Conservation (phyloP, 2,113 vertebrate genomes). For the Microtus pennsylvanicus region DNA sequence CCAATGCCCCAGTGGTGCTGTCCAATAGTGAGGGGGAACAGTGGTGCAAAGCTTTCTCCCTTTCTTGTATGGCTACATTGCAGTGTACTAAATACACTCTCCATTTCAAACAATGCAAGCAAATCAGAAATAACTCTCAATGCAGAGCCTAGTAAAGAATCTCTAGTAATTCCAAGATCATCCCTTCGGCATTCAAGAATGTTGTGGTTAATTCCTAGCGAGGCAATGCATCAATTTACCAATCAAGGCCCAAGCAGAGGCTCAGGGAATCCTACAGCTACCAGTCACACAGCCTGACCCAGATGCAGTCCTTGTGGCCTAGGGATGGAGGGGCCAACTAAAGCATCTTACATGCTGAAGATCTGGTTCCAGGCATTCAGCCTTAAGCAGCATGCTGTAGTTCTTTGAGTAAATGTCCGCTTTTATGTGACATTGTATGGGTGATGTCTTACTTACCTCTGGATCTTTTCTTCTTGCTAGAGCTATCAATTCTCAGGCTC, state of each 20-base stretch:
- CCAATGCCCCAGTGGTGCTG: neutral
- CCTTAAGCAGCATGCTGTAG: slow-evolving; percentile 95
- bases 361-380: slow-evolving; percentile 88
- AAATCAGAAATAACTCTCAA: neutral
- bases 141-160: neutral
- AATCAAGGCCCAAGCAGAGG: neutral
- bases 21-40: neutral
- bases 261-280: too few species aligned
- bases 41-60: neutral
- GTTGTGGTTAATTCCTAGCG: neutral
- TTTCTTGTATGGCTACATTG: neutral
- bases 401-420: slow-evolving; percentile 98
- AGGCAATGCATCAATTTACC: neutral
- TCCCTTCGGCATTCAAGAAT: neutral
- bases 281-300: too few species aligned
- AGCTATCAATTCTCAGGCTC: slow-evolving; percentile 97
- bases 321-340: too few species aligned
- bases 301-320: neutral
- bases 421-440: slow-evolving; percentile 96
- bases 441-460: slow-evolving; percentile 99
- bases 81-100: neutral
- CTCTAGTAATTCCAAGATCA: too few species aligned
- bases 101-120: neutral
- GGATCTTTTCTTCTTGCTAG: slow-evolving; percentile 98
- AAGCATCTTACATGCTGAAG: slow-evolving; percentile 86